Conservation (phyloP, 2,888 invertebrate species). For the Cryptus viduatorius region DNA sequence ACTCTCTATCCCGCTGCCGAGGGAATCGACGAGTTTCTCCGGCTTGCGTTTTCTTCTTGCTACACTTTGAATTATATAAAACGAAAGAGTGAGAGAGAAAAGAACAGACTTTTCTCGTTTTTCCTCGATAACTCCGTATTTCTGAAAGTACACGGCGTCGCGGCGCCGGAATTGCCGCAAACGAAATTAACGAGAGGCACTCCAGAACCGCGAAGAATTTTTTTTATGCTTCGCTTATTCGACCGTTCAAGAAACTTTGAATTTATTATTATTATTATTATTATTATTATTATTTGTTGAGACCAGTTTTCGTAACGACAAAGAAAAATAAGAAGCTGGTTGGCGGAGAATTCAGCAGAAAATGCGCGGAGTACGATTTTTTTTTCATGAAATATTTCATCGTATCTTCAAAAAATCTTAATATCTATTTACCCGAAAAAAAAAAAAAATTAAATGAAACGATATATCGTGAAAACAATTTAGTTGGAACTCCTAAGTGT, state of each 20-base stretch:
- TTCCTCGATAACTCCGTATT: slow-evolving; percentile 39
- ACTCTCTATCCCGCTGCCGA: slow-evolving; percentile 46
- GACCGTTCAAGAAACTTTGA: slow-evolving; percentile 8
- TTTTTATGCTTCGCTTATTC: slow-evolving; percentile 11
- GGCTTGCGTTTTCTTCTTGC: slow-evolving; percentile 42
- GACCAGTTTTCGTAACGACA: neutral
- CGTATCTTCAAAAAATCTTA: neutral
- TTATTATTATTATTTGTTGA: neutral
- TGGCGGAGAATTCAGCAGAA: neutral
- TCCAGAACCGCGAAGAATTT: slow-evolving; percentile 1
- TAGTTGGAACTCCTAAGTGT: neutral
- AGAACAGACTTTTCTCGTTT: slow-evolving; percentile 39
- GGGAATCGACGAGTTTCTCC: slow-evolving; percentile 63
- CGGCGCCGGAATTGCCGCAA: neutral
- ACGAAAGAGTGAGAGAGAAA: slow-evolving; percentile 12
- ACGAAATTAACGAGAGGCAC: slow-evolving; percentile 55
- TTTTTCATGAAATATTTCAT: neutral
- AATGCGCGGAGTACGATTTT: too few relatives aligned
- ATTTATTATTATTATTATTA: slow-evolving; percentile 37
- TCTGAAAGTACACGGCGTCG: slow-evolving; percentile 20
- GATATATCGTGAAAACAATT: neutral
- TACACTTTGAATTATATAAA: slow-evolving; percentile 51
- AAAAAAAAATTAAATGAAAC: neutral
- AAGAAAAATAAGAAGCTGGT: neutral
- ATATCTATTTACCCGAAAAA: neutral